Percentiles rank a stretch among this genome's conserved stretches.
Conservation (phyloP, 2,888 invertebrate genomes). For the Epinotia bilunana region DNA sequence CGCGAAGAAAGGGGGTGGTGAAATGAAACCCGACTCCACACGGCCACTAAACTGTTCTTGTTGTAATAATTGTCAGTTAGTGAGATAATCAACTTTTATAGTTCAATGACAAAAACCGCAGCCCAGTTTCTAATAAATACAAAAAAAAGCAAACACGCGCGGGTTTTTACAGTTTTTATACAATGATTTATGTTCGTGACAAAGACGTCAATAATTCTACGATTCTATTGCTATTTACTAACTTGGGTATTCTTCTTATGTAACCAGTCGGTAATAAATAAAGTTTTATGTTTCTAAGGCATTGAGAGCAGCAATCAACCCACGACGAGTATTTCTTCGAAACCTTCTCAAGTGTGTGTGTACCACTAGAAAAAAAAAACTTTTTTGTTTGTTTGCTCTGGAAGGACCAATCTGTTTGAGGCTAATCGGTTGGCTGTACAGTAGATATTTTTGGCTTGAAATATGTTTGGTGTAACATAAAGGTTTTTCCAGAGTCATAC, state of each 20-base stretch:
- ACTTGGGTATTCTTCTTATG: background rate
- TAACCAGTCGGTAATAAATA: background rate
- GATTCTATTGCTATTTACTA: background rate
- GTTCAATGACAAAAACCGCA: background rate
- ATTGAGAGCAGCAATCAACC: slow-evolving; percentile 32
- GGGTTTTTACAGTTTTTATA: slow-evolving; percentile 11
- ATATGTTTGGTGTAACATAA: slow-evolving; percentile 64
- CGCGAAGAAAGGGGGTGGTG: too few species aligned
- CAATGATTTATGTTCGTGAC: slow-evolving; percentile 17
- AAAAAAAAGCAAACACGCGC: too few species aligned
- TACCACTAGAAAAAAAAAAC: slow-evolving; percentile 45
- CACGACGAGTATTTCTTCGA: slow-evolving; percentile 52
- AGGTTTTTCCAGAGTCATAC: slow-evolving; percentile 55
- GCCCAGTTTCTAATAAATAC: background rate
- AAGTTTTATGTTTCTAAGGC: background rate
- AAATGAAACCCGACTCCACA: too few species aligned
- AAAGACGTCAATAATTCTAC: background rate
- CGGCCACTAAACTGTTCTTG: background rate
- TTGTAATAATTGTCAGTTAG: background rate
- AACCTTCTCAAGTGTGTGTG: slow-evolving; percentile 59
- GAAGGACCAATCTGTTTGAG: slow-evolving; percentile 58
- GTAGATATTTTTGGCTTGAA: slow-evolving; percentile 78
- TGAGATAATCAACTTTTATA: background rate
- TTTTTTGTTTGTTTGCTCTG: slow-evolving; percentile 48
- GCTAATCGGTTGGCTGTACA: slow-evolving; percentile 77